Percentiles rank a stretch among this genome's conserved stretches.
phyloP scores from a whole-genome alignment of 2,113 vertebrate species.

The Pica pica region DNA sequence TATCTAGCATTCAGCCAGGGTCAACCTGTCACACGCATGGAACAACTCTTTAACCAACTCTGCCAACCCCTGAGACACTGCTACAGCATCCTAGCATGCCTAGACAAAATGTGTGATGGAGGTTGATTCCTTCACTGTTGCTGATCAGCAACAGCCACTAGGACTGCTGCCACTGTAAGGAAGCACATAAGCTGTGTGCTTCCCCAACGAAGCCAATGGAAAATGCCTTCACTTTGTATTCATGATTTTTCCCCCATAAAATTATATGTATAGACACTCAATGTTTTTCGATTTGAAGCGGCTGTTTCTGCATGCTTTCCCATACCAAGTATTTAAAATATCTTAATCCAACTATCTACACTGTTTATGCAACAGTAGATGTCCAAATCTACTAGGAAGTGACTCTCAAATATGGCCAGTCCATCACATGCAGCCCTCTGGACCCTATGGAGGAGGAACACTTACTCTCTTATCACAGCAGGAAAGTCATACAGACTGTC shows the following conservation, averaged over 20 bases:
- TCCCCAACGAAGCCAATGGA: neutral
- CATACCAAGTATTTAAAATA: neutral
- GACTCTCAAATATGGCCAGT: neutral
- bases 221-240: neutral
- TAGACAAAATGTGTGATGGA: neutral
- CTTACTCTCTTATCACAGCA: neutral
- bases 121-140: neutral
- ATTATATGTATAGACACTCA: neutral
- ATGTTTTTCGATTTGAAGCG: neutral
- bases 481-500: neutral
- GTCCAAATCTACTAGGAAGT: neutral
- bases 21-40: neutral
- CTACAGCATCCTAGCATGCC: neutral
- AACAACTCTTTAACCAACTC: neutral
- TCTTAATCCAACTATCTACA: neutral
- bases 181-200: neutral
- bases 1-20: neutral
- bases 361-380: neutral
- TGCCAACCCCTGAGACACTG: fast-evolving
- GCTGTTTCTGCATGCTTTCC: neutral
- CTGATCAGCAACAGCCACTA: neutral
- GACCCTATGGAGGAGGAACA: fast-evolving
- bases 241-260: neutral
- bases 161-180: neutral
- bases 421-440: neutral